Evolutionary conservation across 1,140 invertebrate species (phyloP), one percentile per base, ranked within the genome.

Genomic region (Temnothorax curvispinosus): DNA sequence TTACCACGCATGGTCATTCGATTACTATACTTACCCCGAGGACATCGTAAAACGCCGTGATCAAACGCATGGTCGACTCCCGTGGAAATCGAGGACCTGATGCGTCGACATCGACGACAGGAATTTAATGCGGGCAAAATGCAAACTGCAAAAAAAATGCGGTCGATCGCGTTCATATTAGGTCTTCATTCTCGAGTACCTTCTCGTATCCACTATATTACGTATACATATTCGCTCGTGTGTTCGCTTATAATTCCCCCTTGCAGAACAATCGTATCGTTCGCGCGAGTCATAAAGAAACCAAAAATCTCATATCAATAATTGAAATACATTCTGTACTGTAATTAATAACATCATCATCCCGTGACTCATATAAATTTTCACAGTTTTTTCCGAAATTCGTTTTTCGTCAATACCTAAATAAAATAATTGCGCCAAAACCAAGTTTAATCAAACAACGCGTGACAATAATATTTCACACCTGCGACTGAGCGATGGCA

Each of bases 21-120:
- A 82, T 90, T 88, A 84, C 62, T 58, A 38, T 77, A 89, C 56
- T 89, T 87, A 82, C n/a, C 21, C 21, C 38, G 77, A 78, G 84
- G 47, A 87, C 85, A 11, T 71, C 47, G 60, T 72, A 81, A 86
- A 88, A 81, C 60, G 64, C 13, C 44, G 44, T 52, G 54, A 88
- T 87, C 27, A 72, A 88, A 88, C 62, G 76, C 44, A 27, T 15
- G 32, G 4, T 18, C 44, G 58, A 32, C 4, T 56, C 60, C 13
- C 15, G n/a, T 50, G 74, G 18, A 35, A 56, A 54, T 52, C 15
- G 58, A 52, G 13, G 5, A 18, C n/a, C 18, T 35, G 21, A 21
- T 21, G 2, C 8, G 0, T 41, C 44, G 32, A 15, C 15, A 18
- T 60, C 54, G 27, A 21, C 32, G 54, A 44, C 5, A 52, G 38